These are phyloP conservation scores for Chymomyza fuscimana DNA, from an alignment of 2,888 invertebrate genomes.

Conservation along the genomic window DNA sequence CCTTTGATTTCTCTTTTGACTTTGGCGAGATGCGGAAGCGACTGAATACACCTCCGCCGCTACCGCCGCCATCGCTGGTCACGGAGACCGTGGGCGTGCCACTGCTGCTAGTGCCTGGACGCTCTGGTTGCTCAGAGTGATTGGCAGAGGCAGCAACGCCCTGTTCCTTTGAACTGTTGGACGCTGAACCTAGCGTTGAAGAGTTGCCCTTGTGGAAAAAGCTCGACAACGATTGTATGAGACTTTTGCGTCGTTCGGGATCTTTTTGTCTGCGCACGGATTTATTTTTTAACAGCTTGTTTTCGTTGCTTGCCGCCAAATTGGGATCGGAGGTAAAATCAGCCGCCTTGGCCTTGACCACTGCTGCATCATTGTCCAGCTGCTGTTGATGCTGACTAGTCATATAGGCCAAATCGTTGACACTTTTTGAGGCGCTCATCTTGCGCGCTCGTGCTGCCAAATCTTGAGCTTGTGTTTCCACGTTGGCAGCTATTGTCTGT, in stretches of 20 bases:
- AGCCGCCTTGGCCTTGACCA: constrained; percentile 52
- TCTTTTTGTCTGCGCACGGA: constrained; percentile 81
- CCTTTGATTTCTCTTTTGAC: constrained; percentile 84
- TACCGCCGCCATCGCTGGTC: constrained; percentile 49
- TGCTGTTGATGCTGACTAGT: constrained; percentile 55
- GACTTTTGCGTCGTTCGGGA: constrained; percentile 88
- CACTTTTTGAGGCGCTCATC: constrained; percentile 79
- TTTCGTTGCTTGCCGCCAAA: constrained; percentile 66
- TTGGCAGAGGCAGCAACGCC: constrained; percentile 69
- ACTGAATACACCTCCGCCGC: constrained; percentile 80
- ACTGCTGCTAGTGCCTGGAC: constrained; percentile 80
- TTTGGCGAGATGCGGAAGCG: constrained; percentile 83
- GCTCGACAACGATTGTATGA: constrained; percentile 91
- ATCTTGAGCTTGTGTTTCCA: constrained; percentile 27
- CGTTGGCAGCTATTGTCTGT: constrained; percentile 16
- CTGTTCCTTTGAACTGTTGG: constrained; percentile 49
- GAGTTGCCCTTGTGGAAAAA: constrained; percentile 86
- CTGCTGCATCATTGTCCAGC: constrained; percentile 48
- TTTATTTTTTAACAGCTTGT: constrained; percentile 53
- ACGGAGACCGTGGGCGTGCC: constrained; percentile 66
- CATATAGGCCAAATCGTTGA: constrained; percentile 77
- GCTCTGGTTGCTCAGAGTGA: constrained; percentile 84
- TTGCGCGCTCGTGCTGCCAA: constrained; percentile 74
- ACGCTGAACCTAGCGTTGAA: constrained; percentile 53
- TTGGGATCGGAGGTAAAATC: constrained; percentile 83